Evolutionary conservation across 1,140 invertebrate genomes (phyloP).

Genomic region (Globodera ellingtonae): DNA sequence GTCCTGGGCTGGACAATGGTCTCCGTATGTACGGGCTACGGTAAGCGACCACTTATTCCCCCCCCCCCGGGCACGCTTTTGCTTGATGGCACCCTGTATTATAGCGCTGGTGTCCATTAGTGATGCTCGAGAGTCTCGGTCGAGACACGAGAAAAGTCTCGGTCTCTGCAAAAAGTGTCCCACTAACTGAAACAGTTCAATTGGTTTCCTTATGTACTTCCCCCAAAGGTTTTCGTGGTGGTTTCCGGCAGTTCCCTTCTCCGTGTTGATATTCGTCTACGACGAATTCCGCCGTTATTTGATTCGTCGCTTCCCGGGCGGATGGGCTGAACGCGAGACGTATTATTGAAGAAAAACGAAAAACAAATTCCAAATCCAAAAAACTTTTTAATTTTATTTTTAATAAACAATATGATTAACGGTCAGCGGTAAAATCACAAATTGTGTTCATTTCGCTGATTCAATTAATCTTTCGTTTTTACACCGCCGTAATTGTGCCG

Average conservation of each 20-base stretch:
- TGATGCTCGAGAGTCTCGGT: too few relatives aligned
- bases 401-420: too few relatives aligned
- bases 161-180: too few relatives aligned
- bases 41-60: conserved; percentile 18
- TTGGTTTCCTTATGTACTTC: too few relatives aligned
- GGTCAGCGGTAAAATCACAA: neutral
- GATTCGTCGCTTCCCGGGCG: conserved; percentile 67
- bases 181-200: too few relatives aligned
- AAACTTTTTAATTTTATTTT: neutral
- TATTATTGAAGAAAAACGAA: conserved; percentile 69
- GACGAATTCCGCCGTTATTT: conserved; percentile 72
- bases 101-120: too few relatives aligned
- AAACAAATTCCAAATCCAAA: neutral
- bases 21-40: conserved; percentile 63
- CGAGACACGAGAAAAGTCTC: too few relatives aligned
- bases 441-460: neutral
- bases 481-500: too few relatives aligned
- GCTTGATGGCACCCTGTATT: too few relatives aligned
- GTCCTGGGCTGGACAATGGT: conserved; percentile 61
- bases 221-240: conserved; percentile 67
- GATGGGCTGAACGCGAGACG: conserved; percentile 70
- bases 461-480: neutral
- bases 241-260: conserved; percentile 74
- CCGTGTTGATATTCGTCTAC: conserved; percentile 94
- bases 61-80: too few relatives aligned